Evolutionary conservation across 1,140 invertebrate species (phyloP), one percentile per base, ranked within the genome.

Genomic region (Drosophila pandora): DNA sequence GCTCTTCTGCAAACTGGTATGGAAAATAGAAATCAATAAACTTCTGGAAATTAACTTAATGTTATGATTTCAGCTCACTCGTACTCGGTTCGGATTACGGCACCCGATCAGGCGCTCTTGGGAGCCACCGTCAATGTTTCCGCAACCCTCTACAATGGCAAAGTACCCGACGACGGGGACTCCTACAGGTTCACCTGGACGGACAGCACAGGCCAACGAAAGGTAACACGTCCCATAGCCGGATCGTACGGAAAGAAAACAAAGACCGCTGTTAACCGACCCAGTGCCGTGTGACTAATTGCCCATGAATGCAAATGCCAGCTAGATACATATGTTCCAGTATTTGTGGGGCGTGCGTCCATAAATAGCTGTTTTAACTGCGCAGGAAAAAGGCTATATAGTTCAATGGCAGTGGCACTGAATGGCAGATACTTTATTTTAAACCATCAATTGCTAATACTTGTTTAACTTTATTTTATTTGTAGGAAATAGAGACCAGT

Each of bases 131-230:
- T 90, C 1, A 89, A 79, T 32, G 52, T 91, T 3, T 83, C 60
- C 25, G 90, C 90, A 13, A 75, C 65, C 22, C 56, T 91, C 7
- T 87, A 74, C 12, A 73, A 91, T 62, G 75, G 75, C n/a, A 70
- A 55, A 0, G 68, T 56, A 41, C 65, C 83, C 9, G 83, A 90
- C 1, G 28, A 30, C 2, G 63, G 56, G 0, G 58, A 41, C 9
- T 39, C 57, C 22, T 91, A 89, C 55, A 68, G 23, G 28, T 91
- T 85, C 59, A 72, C 30, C 10, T 91, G 90, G 90, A 71, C 47
- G 12, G 81, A 78, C 34, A 67, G 41, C 22, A 41, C 50, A 22
- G 74, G 74, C 3, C 43, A 75, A 30, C 55, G 34, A 25, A 37
- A 87, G 82, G 82, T 87, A 83, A 83, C 13, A 1, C 2, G 17